Conservation (phyloP, 2,888 invertebrate species). For the Branchinecta sandiegonensis region DNA sequence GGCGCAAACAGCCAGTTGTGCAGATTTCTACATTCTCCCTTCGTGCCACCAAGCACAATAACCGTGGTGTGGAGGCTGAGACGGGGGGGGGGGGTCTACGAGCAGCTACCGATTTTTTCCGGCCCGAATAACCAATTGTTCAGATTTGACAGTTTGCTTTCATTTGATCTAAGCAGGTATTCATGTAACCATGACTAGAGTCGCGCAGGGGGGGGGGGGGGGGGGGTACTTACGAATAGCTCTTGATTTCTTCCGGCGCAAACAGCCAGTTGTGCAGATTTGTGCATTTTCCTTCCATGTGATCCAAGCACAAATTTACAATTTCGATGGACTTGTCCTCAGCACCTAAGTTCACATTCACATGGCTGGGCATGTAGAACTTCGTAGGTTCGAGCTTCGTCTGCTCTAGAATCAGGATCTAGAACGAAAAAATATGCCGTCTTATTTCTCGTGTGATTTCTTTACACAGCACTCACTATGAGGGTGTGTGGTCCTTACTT, state of each 20-base stretch:
- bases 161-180: too few relatives aligned
- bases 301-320: conserved; percentile 65
- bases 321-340: conserved; percentile 84
- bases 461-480: too few relatives aligned
- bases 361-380: conserved; percentile 84
- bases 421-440: conserved; percentile 13
- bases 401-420: conserved; percentile 52
- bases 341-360: conserved; percentile 85
- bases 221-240: conserved; percentile 47
- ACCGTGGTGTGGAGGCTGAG: too few relatives aligned
- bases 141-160: too few relatives aligned
- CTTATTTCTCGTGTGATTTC: too few relatives aligned
- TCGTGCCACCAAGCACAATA: too few relatives aligned
- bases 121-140: not conserved
- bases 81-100: too few relatives aligned
- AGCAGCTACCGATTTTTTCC: too few relatives aligned
- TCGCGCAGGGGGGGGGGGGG: too few relatives aligned
- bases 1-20: conserved; percentile 33
- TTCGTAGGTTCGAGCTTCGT: conserved; percentile 59
- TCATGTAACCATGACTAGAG: too few relatives aligned
- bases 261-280: conserved; percentile 90
- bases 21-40: too few relatives aligned
- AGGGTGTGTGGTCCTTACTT: too few relatives aligned
- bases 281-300: conserved; percentile 51
- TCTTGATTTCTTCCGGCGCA: conserved; percentile 71